A percentile compares a stretch with the other conserved stretches of the same genome.
These are phyloP conservation scores for Calephelis nemesis DNA, from an alignment of 1,140 invertebrate genomes.

Conservation along the genomic window DNA sequence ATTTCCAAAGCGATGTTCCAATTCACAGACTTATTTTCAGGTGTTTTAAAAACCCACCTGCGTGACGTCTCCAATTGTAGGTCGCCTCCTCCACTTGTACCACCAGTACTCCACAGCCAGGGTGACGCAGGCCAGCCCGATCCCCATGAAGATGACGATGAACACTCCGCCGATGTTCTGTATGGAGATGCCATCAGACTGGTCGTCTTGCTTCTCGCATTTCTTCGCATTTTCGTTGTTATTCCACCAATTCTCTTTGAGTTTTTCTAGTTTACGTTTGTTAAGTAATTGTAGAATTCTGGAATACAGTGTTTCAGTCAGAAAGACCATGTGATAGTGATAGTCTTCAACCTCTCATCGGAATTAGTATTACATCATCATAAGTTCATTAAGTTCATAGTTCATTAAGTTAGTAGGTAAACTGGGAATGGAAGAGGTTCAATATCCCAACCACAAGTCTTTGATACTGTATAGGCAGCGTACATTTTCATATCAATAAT, in stretches of 20 bases:
- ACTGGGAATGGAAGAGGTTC: no score
- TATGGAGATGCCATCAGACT: slow-evolving; percentile 97
- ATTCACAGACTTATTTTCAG: no score
- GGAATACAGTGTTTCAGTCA: slow-evolving; percentile 29
- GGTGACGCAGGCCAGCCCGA: slow-evolving; percentile 93
- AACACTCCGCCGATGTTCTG: slow-evolving; percentile 98
- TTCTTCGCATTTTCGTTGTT: slow-evolving; percentile 87
- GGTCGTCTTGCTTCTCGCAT: slow-evolving; percentile 94
- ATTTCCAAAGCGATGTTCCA: no score
- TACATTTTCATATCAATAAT: no score
- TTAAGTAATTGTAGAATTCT: slow-evolving; percentile 96
- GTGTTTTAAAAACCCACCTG: slow-evolving; percentile 45
- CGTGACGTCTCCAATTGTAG: slow-evolving; percentile 80
- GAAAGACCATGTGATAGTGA: no score
- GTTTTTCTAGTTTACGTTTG: slow-evolving; percentile 92
- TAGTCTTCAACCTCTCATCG: no score
- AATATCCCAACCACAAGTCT: no score
- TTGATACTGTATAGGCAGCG: no score
- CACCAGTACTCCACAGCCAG: slow-evolving; percentile 97
- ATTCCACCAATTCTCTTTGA: slow-evolving; percentile 98
- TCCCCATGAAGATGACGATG: slow-evolving; percentile 96
- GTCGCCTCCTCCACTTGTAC: slow-evolving; percentile 87
- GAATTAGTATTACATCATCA: no score
- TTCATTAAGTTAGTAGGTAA: no score
- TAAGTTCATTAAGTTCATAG: no score